phyloP scores from a whole-genome alignment of 2,113 vertebrate genomes.

The Istiophorus platypterus region DNA sequence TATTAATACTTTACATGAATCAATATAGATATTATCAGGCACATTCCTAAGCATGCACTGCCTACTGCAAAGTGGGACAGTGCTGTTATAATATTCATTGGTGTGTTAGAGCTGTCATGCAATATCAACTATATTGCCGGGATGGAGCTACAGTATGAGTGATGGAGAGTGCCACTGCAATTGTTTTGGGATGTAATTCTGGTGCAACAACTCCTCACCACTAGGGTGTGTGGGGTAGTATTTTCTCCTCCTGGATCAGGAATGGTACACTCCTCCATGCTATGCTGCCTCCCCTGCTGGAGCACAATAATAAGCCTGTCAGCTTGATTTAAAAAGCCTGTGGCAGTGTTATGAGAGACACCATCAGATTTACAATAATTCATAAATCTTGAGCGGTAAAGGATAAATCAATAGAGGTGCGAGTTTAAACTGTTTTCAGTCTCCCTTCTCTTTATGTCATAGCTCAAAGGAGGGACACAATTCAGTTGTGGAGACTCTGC shows the following conservation, averaged over 20 bases:
- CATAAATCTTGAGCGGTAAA: conserved; percentile 79
- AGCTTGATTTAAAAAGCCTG: conserved; percentile 78
- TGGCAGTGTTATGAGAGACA: conserved; percentile 77
- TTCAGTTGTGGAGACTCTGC: conserved; percentile 60
- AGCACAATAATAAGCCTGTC: conserved; percentile 77
- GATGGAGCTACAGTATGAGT: conserved; percentile 54
- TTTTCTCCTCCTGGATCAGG: conserved; percentile 66
- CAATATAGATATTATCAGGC: conserved; percentile 15
- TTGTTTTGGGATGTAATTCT: conserved; percentile 57
- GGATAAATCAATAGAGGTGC: conserved; percentile 77
- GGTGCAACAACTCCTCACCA: conserved; percentile 59
- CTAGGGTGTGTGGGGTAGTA: conserved; percentile 57
- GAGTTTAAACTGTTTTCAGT: conserved; percentile 75
- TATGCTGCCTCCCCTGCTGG: conserved; percentile 46
- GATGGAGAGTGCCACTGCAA: conserved; percentile 45
- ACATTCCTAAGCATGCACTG: conserved; percentile 1
- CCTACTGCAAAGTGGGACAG: conserved; percentile 13
- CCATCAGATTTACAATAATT: conserved; percentile 80
- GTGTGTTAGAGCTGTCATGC: conserved; percentile 16
- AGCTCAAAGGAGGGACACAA: conserved; percentile 65
- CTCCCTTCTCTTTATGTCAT: conserved; percentile 57
- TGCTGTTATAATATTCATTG: conserved; percentile 47
- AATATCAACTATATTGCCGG: conserved; percentile 1
- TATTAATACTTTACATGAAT: conserved; percentile 31
- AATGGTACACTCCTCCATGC: conserved; percentile 67